Evolutionary conservation across 2,113 vertebrate genomes (phyloP).

Genomic region (Datnioides undecimradiatus): DNA sequence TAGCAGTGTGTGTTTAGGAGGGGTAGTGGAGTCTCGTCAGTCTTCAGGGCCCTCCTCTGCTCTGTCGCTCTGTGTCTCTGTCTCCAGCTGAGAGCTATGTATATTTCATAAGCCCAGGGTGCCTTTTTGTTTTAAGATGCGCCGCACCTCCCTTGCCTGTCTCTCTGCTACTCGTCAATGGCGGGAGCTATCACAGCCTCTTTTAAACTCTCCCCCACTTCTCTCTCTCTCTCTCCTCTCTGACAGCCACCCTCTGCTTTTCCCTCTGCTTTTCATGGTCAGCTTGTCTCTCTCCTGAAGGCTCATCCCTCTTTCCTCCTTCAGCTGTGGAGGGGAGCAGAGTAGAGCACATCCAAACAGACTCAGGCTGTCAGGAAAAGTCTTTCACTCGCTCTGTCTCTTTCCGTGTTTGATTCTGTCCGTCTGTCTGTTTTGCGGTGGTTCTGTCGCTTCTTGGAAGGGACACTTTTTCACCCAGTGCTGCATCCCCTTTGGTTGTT

Average conservation of each 20-base stretch:
- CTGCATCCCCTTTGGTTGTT: constrained; percentile 68
- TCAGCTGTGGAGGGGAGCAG: constrained; percentile 56
- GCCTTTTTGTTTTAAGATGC: constrained; percentile 79
- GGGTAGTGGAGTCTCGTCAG: constrained; percentile 68
- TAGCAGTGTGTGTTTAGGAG: constrained; percentile 72
- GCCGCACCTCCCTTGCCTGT: constrained; percentile 72
- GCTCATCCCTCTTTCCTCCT: constrained; percentile 67
- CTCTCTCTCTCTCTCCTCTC: constrained; percentile 41
- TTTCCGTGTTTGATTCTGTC: constrained; percentile 69
- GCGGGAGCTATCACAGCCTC: constrained; percentile 73
- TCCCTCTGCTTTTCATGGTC: constrained; percentile 78
- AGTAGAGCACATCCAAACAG: constrained; percentile 70
- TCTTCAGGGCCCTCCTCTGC: constrained; percentile 73
- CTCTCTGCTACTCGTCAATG: constrained; percentile 75
- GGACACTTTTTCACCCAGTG: constrained; percentile 68
- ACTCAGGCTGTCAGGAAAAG: constrained; percentile 73
- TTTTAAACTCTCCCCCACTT: constrained; percentile 66
- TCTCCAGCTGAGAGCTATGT: constrained; percentile 81
- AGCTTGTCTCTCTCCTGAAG: constrained; percentile 71
- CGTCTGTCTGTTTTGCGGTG: constrained; percentile 60
- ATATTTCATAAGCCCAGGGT: constrained; percentile 83
- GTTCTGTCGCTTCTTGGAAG: constrained; percentile 72
- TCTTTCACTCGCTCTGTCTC: constrained; percentile 56
- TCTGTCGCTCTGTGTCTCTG: constrained; percentile 71
- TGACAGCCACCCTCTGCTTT: constrained; percentile 77